Evolutionary conservation across 2,797 vertebrate genomes (phyloP).

Genomic region (Sciurus carolinensis): DNA sequence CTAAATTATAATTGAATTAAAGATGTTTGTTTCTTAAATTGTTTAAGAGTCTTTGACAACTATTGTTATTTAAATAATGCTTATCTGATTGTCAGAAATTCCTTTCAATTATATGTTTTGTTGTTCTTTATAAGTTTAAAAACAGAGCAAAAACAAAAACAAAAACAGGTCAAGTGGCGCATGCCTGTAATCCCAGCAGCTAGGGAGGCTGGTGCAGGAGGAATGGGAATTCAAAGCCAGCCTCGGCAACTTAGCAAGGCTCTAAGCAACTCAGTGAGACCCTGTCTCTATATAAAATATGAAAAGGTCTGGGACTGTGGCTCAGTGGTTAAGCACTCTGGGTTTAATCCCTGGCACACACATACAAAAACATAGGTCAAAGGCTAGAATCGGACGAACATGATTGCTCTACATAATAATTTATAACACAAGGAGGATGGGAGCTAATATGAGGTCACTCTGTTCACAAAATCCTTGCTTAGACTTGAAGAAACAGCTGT

Average conservation of each 20-base stretch:
- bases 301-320: too few relatives aligned
- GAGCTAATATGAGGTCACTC: neutral
- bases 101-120: neutral
- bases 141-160: neutral
- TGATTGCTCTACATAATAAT: neutral
- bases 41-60: neutral
- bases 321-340: too few relatives aligned
- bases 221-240: too few relatives aligned
- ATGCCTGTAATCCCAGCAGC: too few relatives aligned
- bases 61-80: conserved; percentile 11
- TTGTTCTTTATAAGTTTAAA: conserved; percentile 17
- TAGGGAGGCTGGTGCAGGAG: too few relatives aligned
- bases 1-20: conserved; percentile 44
- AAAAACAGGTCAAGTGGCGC: neutral
- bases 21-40: conserved; percentile 10
- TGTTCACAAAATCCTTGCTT: neutral
- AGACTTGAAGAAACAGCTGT: neutral
- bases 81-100: neutral
- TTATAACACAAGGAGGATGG: neutral
- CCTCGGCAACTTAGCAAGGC: too few relatives aligned
- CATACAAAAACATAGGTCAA: neutral
- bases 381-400: neutral
- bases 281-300: too few relatives aligned
- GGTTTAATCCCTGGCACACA: too few relatives aligned
- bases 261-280: too few relatives aligned